Base-by-base conservation (phyloP, 2,888 invertebrate species). In the Tipula confusa region DNA sequence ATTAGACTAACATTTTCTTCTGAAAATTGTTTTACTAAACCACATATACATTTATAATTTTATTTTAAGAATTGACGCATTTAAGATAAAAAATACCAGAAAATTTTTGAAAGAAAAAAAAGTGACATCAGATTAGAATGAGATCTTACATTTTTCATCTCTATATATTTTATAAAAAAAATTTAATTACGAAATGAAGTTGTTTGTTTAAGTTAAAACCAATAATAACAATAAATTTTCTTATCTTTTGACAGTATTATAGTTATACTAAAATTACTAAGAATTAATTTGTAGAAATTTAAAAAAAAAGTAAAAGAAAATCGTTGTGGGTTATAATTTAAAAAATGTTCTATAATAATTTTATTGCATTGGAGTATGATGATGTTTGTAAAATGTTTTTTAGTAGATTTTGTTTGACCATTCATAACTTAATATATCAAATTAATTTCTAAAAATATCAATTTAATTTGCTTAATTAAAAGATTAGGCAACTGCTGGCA, bases 61-160 rank as follows among this genome's bases (percentile, higher is more conserved):
- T 64, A 64, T 64, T 64, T 64, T 64, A 24, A 24, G 64, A 64
- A 64, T 64, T 64, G 64, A 64, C 64, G 64, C 64, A 64, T 64
- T 64, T 24, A 24, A 64, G 64, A 64, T 64, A 64, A 64, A 64
- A 64, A 64, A 64, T 64, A 64, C 18, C 24, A 64, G 11, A 64
- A 64, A 64, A 64, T 64, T 18, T 18, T 9, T 64, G 64, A 7
- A 64, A 64, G 48, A 64, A 64, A 64, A 64, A 64, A 24, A 64
- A 24, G 64, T 64, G 64, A 64, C 64, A 64, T 64, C 64, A 64
- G 64, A 64, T 24, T 64, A 64, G 64, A 64, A 64, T 24, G 64
- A 64, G 64, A 64, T 64, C 64, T 64, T 24, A 64, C 9, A 64
- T 64, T 64, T 64, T 64, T 24, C 24, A 64, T 64, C 64, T 64